Evolutionary conservation across 2,797 vertebrate species (phyloP).

Genomic region (Mormyrops attenuatus): DNA sequence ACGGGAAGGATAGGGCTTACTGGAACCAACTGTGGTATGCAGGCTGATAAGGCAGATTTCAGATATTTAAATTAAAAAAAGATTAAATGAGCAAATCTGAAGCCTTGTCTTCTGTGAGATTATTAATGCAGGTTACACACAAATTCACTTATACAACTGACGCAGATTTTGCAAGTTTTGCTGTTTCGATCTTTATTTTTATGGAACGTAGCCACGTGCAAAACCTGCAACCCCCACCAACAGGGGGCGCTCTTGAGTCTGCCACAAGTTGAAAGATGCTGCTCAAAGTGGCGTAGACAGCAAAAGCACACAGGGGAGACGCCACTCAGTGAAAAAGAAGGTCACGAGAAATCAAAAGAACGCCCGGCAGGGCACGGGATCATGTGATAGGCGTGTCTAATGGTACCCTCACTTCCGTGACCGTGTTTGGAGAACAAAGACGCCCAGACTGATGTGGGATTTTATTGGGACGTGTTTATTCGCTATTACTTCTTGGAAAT

Average conservation of each 20-base stretch:
- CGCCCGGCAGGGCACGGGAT: background rate
- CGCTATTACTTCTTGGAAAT: background rate
- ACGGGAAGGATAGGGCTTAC: background rate
- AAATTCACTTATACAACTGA: background rate
- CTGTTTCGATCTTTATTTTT: background rate
- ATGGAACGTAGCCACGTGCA: background rate
- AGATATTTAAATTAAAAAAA: background rate
- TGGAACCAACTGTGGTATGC: background rate
- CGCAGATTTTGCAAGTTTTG: background rate
- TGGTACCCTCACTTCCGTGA: too few relatives aligned
- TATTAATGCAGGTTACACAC: background rate
- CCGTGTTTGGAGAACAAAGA: background rate
- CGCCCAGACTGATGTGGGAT: background rate
- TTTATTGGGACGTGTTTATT: constrained; percentile 6
- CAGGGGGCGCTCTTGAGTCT: background rate
- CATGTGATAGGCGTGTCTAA: background rate
- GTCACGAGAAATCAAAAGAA: background rate
- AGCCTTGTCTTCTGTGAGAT: background rate
- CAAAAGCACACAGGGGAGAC: background rate
- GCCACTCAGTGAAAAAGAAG: background rate
- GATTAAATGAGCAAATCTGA: background rate
- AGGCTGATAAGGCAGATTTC: background rate
- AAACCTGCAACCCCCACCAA: background rate
- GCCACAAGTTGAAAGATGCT: background rate
- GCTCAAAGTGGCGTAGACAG: background rate